These are phyloP conservation scores for Apus apus DNA, from an alignment of 2,113 vertebrate species.

Conservation along the genomic window DNA sequence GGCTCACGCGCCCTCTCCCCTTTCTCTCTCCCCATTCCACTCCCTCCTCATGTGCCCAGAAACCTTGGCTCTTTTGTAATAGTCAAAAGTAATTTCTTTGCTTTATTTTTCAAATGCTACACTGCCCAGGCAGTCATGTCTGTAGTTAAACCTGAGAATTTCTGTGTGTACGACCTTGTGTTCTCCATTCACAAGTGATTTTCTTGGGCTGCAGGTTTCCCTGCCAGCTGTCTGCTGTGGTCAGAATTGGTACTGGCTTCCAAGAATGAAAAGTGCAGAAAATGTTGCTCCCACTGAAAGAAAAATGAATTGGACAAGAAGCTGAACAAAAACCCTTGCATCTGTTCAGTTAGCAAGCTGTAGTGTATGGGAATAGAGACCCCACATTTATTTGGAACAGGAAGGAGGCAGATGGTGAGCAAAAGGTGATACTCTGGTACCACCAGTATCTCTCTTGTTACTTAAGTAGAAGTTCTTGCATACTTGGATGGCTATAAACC, in stretches of 20 bases:
- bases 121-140: not conserved
- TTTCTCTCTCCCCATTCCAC: not conserved
- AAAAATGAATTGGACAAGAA: not conserved
- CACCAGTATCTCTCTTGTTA: not conserved
- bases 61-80: not conserved
- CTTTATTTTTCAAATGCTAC: not conserved
- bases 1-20: not conserved
- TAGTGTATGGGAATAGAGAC: not conserved
- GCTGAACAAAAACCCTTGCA: not conserved
- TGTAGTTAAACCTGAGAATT: not conserved
- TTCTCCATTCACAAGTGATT: not conserved
- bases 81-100: not conserved
- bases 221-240: not conserved
- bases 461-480: not conserved
- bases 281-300: not conserved
- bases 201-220: not conserved
- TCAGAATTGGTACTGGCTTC: not conserved
- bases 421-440: not conserved
- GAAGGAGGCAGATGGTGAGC: not conserved
- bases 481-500: not conserved
- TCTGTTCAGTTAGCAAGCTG: not conserved
- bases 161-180: not conserved
- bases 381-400: accelerated
- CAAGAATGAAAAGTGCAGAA: not conserved
- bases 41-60: not conserved